Conservation (phyloP, 2,888 invertebrate genomes). For the Protophormia terraenovae region DNA sequence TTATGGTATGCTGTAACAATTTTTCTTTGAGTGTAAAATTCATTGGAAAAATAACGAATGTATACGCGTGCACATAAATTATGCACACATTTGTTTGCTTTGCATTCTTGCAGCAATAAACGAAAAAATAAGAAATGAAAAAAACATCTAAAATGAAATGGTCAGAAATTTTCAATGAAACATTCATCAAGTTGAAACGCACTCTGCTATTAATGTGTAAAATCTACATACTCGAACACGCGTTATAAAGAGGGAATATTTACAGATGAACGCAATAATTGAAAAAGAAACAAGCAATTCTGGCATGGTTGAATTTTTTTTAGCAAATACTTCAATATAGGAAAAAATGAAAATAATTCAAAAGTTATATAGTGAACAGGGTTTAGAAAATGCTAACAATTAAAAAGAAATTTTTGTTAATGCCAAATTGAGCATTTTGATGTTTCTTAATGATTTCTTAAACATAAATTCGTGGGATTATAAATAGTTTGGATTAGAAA, state of each 20-base stretch:
- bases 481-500: no score
- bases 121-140: neutral
- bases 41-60: neutral
- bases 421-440: neutral
- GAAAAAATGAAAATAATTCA: neutral
- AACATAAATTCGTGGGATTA: neutral
- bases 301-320: neutral
- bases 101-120: neutral
- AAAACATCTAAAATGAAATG: slow-evolving; percentile 1
- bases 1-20: no score
- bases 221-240: neutral
- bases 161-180: slow-evolving; percentile 10
- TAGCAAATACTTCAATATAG: neutral
- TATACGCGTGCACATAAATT: neutral
- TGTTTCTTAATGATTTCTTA: neutral
- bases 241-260: neutral
- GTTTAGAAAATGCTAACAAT: neutral
- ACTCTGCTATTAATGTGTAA: neutral
- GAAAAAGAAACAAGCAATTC: neutral
- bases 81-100: slow-evolving; percentile 21
- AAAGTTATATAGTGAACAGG: neutral
- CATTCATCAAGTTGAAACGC: slow-evolving; percentile 7
- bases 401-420: neutral
- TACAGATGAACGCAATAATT: neutral
- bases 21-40: slow-evolving; percentile 9